A percentile compares a stretch with the other conserved stretches of the same genome.
Evolutionary conservation across 1,140 invertebrate species (phyloP).

Genomic region (Chrysopa pallens): DNA sequence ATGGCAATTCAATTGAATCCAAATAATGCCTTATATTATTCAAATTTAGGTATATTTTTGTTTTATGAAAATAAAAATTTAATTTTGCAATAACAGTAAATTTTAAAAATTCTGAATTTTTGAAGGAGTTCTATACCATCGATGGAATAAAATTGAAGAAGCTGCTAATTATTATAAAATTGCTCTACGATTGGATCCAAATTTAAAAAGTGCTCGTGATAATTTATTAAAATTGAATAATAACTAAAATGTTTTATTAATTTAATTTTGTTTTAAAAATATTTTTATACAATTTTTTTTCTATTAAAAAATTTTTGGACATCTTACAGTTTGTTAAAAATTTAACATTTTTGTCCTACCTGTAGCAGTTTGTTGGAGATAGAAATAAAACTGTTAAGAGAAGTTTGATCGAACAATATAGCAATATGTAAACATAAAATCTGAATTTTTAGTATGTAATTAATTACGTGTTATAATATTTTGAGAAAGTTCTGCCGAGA

Average conservation of each 20-base stretch:
- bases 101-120: constrained; percentile 9
- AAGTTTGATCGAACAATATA: too few species aligned
- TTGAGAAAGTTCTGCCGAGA: too few species aligned
- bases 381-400: too few species aligned
- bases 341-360: too few species aligned
- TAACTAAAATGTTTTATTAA: not conserved
- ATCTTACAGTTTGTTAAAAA: too few species aligned
- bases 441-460: too few species aligned
- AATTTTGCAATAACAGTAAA: constrained; percentile 1
- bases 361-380: too few species aligned
- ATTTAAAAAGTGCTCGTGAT: constrained; percentile 38
- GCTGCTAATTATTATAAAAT: constrained; percentile 59
- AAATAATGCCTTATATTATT: constrained; percentile 52
- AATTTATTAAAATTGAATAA: constrained; percentile 36
- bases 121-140: constrained; percentile 81
- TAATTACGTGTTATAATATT: too few species aligned
- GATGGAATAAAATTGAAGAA: constrained; percentile 63
- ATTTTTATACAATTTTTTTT: not conserved
- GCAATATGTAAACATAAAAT: too few species aligned
- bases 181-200: constrained; percentile 54
- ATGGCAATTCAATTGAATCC: constrained; percentile 50
- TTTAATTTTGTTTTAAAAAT: too few species aligned
- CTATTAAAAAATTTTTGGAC: too few species aligned
- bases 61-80: not conserved
- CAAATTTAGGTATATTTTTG: constrained; percentile 57